phyloP scores from a whole-genome alignment of 2,888 invertebrate species.

The Andrena minutula region DNA sequence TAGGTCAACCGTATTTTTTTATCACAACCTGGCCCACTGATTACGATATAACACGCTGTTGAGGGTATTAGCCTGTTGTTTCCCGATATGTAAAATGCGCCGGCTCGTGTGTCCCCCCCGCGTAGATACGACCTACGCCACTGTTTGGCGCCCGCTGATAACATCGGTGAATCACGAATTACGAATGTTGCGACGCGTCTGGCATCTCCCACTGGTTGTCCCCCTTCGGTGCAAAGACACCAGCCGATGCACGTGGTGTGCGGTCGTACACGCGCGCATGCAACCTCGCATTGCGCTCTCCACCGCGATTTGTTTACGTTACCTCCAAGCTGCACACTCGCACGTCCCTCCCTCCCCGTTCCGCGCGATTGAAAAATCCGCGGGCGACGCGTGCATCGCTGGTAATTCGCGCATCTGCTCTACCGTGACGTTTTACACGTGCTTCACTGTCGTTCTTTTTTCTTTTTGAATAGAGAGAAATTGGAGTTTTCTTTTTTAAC shows the following conservation, averaged over 20 bases:
- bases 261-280: constrained; percentile 45
- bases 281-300: constrained; percentile 35
- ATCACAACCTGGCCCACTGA: no score
- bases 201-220: constrained; percentile 56
- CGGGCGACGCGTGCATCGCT: constrained; percentile 19
- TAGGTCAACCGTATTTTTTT: no score
- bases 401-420: constrained; percentile 50
- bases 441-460: not conserved
- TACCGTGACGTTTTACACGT: not conserved
- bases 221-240: constrained; percentile 61
- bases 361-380: constrained; percentile 58
- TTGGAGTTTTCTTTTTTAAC: not conserved
- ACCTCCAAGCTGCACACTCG: constrained; percentile 13
- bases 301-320: constrained; percentile 61
- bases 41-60: not conserved
- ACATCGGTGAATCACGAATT: constrained; percentile 71
- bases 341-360: not conserved
- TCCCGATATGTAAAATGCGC: constrained; percentile 14
- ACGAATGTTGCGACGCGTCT: constrained; percentile 67
- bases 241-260: constrained; percentile 62
- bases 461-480: not conserved
- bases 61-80: not conserved
- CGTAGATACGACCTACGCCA: constrained; percentile 50
- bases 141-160: constrained; percentile 54
- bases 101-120: constrained; percentile 6